Conservation (phyloP, 2,797 vertebrate genomes). For the Falco columbarius region DNA sequence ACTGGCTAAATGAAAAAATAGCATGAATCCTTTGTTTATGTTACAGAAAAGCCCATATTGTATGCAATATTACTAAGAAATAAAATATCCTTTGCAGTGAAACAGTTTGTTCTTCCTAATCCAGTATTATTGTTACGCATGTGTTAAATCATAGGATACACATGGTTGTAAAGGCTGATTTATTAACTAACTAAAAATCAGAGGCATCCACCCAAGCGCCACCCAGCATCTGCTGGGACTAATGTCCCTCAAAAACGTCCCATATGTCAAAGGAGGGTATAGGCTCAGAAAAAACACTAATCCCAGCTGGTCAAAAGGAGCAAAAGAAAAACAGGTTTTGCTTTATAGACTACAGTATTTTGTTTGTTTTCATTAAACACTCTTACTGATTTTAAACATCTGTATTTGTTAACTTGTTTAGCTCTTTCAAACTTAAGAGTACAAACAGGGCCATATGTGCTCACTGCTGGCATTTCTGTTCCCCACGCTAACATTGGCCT, state of each 20-base stretch:
- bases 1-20: slow-evolving; percentile 36
- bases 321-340: slow-evolving; percentile 69
- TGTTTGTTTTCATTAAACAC: slow-evolving; percentile 78
- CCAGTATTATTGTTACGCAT: slow-evolving; percentile 54
- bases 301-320: slow-evolving; percentile 66
- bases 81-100: slow-evolving; percentile 44
- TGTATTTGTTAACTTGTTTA: slow-evolving; percentile 73
- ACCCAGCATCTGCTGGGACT: slow-evolving; percentile 58
- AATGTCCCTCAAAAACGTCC: slow-evolving; percentile 38
- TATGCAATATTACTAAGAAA: slow-evolving; percentile 51
- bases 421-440: slow-evolving; percentile 63
- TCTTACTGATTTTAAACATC: slow-evolving; percentile 75
- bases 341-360: slow-evolving; percentile 68
- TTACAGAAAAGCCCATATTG: slow-evolving; percentile 52
- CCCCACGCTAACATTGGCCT: slow-evolving; percentile 13
- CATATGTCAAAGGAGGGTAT: slow-evolving; percentile 44
- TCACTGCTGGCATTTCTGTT: slow-evolving; percentile 58
- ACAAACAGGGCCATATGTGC: slow-evolving; percentile 75
- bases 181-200: slow-evolving; percentile 57
- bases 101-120: slow-evolving; percentile 59
- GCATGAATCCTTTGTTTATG: slow-evolving; percentile 57
- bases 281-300: slow-evolving; percentile 65
- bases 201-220: slow-evolving; percentile 44
- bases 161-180: slow-evolving; percentile 62
- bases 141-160: slow-evolving; percentile 62